Percentiles rank a stretch among this genome's conserved stretches.
Conservation (phyloP, 2,888 invertebrate species). For the Phyto melanocephala region DNA sequence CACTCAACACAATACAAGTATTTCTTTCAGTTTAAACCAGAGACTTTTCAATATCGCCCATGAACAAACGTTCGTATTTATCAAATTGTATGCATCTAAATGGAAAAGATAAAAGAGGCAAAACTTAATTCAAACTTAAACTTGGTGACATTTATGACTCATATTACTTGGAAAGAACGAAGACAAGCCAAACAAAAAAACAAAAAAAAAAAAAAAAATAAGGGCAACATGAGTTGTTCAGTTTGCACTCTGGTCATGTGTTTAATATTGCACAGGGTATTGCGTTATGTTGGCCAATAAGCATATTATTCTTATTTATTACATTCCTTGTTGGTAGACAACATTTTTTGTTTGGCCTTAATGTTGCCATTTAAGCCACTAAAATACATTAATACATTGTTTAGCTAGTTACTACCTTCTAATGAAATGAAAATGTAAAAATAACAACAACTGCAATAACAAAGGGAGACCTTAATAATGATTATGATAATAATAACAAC, state of each 20-base stretch:
- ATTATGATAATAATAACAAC: constrained; percentile 36
- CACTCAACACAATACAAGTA: neutral
- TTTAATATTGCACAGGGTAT: constrained; percentile 25
- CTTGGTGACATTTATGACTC: constrained; percentile 63
- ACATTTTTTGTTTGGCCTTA: constrained; percentile 13
- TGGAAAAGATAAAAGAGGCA: constrained; percentile 11
- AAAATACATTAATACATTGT: constrained; percentile 57
- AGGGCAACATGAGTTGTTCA: too few relatives aligned
- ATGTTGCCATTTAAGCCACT: constrained; percentile 36
- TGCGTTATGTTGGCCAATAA: constrained; percentile 47
- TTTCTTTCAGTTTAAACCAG: neutral
- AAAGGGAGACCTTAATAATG: constrained; percentile 28
- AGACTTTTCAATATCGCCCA: constrained; percentile 28
- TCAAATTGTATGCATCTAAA: constrained; percentile 62
- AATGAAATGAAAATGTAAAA: constrained; percentile 43
- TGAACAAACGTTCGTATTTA: constrained; percentile 20
- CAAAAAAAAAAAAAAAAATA: too few relatives aligned
- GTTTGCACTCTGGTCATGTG: neutral
- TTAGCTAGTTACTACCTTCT: constrained; percentile 33
- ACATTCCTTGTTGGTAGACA: neutral
- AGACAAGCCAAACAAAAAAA: neutral
- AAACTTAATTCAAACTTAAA: constrained; percentile 55
- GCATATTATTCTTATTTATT: constrained; percentile 28
- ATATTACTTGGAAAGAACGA: neutral
- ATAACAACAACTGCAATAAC: neutral